phyloP scores from a whole-genome alignment of 92 coral and sea anemone genomes.

The Bergia puertoricense region DNA sequence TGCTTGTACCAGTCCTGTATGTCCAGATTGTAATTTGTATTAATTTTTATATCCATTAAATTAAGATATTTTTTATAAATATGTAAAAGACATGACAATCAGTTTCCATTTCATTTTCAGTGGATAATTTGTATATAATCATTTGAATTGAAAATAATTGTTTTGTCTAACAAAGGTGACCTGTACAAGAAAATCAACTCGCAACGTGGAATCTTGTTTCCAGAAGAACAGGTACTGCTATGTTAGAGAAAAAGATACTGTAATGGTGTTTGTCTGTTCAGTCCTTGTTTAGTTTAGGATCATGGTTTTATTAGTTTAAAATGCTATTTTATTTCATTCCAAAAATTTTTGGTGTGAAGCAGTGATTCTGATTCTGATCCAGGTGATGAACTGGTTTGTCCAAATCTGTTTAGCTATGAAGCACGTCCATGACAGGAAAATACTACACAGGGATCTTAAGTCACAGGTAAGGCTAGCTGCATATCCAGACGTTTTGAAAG shows the following conservation, averaged over 20 bases:
- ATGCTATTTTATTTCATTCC: too few relatives aligned
- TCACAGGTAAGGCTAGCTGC: constrained; percentile 73
- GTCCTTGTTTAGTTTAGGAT: too few relatives aligned
- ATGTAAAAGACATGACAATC: too few relatives aligned
- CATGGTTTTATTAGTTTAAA: too few relatives aligned
- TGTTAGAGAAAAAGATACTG: not conserved
- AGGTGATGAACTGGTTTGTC: constrained; percentile 99
- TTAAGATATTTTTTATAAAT: too few relatives aligned
- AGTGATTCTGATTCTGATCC: not conserved
- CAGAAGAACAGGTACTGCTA: constrained; percentile 86
- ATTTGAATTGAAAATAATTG: not conserved
- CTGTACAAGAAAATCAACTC: constrained; percentile 86
- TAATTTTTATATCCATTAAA: too few relatives aligned
- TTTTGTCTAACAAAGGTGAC: constrained; percentile 67
- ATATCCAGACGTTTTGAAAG: too few relatives aligned
- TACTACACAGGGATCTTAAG: constrained; percentile 94
- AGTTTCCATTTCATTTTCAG: too few relatives aligned
- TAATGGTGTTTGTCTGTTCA: not conserved
- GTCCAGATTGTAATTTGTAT: too few relatives aligned
- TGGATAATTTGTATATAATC: not conserved
- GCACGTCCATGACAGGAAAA: constrained; percentile 98
- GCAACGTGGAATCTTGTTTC: constrained; percentile 86
- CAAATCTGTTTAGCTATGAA: constrained; percentile 92
- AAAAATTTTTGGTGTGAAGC: too few relatives aligned
- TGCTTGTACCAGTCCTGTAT: too few relatives aligned